Conservation (phyloP, 2,113 vertebrate species). For the Etheostoma spectabile region DNA sequence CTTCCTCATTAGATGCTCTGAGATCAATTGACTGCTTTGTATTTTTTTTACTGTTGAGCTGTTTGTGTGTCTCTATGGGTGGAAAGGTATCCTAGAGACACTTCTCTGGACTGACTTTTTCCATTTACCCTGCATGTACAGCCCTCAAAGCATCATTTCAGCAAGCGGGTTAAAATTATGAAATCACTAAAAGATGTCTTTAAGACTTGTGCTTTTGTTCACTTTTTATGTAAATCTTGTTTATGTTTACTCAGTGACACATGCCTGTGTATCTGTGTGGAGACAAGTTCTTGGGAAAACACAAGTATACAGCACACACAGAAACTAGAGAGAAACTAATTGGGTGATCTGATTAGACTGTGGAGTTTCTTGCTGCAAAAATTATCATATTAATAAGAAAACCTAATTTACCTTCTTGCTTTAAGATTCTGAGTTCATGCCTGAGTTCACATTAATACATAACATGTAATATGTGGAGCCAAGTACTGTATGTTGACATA, state of each 20-base stretch:
- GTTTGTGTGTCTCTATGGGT: not conserved
- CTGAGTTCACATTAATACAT: conserved; percentile 50
- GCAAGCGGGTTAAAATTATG: not conserved
- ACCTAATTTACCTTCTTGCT: conserved; percentile 51
- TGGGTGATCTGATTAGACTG: conserved; percentile 46
- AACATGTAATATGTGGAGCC: conserved; percentile 23
- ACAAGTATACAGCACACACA: conserved; percentile 8
- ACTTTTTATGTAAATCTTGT: conserved; percentile 1
- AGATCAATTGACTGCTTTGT: not conserved
- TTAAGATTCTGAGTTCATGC: conserved; percentile 45
- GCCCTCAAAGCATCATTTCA: not conserved
- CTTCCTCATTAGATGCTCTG: not conserved
- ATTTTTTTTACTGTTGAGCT: not conserved
- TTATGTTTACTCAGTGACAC: conserved; percentile 23
- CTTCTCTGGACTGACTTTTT: not conserved
- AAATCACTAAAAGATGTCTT: not conserved
- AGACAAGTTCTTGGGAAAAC: conserved; percentile 7
- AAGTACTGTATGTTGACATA: conserved; percentile 46
- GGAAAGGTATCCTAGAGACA: not conserved
- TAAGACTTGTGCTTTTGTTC: not conserved
- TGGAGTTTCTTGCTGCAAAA: conserved; percentile 51
- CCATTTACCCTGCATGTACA: too few species aligned
- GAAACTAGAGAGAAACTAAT: conserved; percentile 33
- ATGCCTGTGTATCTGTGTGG: not conserved
- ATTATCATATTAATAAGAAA: conserved; percentile 74